These are phyloP conservation scores for Folsomia candida DNA, from an alignment of 2,888 invertebrate species.

Conservation along the genomic window DNA sequence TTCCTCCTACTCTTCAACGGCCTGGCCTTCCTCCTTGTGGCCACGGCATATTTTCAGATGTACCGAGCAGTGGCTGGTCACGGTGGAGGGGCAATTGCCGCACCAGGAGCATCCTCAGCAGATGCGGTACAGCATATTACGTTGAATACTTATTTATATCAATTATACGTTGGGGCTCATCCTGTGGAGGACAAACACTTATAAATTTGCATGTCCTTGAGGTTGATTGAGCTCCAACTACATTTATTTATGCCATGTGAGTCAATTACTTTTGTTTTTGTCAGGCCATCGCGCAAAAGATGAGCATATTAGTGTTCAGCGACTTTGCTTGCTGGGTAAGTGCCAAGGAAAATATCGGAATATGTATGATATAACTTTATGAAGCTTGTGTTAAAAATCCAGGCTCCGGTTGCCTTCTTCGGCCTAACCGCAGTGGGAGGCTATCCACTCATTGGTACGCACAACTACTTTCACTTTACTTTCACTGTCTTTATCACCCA, in stretches of 20 bases:
- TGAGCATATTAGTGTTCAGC: conserved; percentile 84
- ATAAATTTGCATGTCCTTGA: too few relatives aligned
- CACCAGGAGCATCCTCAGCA: conserved; percentile 57
- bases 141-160: too few relatives aligned
- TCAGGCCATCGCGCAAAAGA: conserved; percentile 83
- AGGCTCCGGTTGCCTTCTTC: conserved; percentile 86
- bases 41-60: conserved; percentile 80
- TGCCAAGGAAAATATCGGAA: too few relatives aligned
- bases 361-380: conserved; percentile 60
- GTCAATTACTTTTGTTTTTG: too few relatives aligned
- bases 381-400: too few relatives aligned
- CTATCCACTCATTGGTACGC: conserved; percentile 68
- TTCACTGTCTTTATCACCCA: too few relatives aligned
- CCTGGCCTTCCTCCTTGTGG: conserved; percentile 76
- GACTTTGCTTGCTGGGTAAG: conserved; percentile 81
- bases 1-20: conserved; percentile 73
- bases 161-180: too few relatives aligned
- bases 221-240: too few relatives aligned
- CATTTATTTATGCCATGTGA: too few relatives aligned
- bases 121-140: too few relatives aligned
- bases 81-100: conserved; percentile 34
- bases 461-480: too few relatives aligned
- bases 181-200: too few relatives aligned
- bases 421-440: conserved; percentile 82
- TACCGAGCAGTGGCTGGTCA: conserved; percentile 67